Conservation (phyloP, 2,113 vertebrate species). For the Pelusios castaneus region DNA sequence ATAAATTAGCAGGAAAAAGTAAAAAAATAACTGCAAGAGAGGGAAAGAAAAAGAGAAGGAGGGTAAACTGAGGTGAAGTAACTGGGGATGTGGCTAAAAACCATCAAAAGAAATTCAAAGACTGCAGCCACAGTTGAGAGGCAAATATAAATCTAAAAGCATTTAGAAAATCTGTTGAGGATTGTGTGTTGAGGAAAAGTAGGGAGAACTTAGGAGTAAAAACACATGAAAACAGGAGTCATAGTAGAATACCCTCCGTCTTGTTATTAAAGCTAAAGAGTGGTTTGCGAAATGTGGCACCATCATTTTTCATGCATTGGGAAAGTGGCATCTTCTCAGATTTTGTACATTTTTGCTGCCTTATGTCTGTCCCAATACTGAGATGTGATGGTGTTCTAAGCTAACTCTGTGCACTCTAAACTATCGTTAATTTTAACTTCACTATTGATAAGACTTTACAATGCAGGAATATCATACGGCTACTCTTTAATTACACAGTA, state of each 20-base stretch:
- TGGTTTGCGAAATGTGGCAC: background rate
- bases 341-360: background rate
- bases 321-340: fast-evolving
- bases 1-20: background rate
- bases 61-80: background rate
- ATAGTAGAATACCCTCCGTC: background rate
- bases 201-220: background rate
- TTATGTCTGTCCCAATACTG: background rate
- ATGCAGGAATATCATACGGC: conserved; percentile 43
- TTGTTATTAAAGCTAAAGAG: background rate
- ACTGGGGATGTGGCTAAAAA: background rate
- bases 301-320: background rate
- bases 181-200: background rate
- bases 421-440: conserved; percentile 46
- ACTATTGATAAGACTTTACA: conserved; percentile 29
- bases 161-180: background rate
- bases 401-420: background rate
- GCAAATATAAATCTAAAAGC: background rate
- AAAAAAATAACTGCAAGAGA: background rate
- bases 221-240: background rate
- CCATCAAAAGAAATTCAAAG: background rate
- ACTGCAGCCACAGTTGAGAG: background rate
- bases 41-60: background rate
- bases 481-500: conserved; percentile 64
- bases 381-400: background rate